Evolutionary conservation across 2,888 invertebrate genomes (phyloP).

Genomic region (Perizoma affinitatum): DNA sequence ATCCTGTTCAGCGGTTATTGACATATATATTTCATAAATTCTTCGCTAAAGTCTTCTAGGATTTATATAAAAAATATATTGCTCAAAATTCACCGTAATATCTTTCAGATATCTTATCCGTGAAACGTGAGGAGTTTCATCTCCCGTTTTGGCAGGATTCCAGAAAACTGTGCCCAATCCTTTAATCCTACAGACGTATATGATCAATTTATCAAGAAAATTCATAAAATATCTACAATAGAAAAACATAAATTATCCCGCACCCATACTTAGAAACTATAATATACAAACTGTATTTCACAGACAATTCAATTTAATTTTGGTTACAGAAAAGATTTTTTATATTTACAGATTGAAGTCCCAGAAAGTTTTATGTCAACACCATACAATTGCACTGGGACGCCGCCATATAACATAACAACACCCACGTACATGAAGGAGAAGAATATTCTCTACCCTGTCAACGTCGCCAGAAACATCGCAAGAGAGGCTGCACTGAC

Average conservation of each 20-base stretch:
- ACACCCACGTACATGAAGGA: conserved; percentile 90
- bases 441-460: conserved; percentile 93
- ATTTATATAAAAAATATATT: too few relatives aligned
- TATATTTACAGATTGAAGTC: conserved; percentile 86
- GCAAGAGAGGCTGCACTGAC: conserved; percentile 93
- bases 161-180: conserved; percentile 14
- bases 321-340: too few relatives aligned
- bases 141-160: conserved; percentile 18
- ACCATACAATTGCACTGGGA: conserved; percentile 88
- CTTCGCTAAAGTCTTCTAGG: too few relatives aligned
- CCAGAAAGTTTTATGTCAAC: conserved; percentile 85
- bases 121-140: conserved; percentile 19
- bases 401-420: conserved; percentile 87
- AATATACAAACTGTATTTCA: too few relatives aligned
- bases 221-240: conserved; percentile 10
- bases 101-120: conserved; percentile 11
- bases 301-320: too few relatives aligned
- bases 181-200: conserved; percentile 24
- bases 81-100: conserved; percentile 5
- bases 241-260: not conserved
- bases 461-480: conserved; percentile 95
- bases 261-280: not conserved
- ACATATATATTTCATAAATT: too few relatives aligned
- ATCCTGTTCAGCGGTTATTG: too few relatives aligned
- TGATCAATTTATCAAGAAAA: conserved; percentile 13